Evolutionary conservation across 2,113 vertebrate species (phyloP).

Genomic region (Silurus meridionalis): DNA sequence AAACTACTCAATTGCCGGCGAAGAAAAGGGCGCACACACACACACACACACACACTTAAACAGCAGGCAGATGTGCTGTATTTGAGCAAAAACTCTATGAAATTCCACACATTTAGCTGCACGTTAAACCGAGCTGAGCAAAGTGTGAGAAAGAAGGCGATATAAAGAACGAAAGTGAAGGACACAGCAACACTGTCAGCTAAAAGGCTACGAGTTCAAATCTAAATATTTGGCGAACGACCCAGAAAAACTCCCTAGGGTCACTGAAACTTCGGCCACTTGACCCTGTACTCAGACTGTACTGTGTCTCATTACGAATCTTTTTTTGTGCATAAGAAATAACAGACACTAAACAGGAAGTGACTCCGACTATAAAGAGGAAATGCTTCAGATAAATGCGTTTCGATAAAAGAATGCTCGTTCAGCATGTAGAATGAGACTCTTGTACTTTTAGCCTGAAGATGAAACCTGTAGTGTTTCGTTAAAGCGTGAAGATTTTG

Average conservation of each 20-base stretch:
- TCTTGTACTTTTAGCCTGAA: neutral
- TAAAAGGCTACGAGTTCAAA: neutral
- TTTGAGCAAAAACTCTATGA: neutral
- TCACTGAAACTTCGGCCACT: neutral
- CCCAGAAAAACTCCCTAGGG: too few relatives aligned
- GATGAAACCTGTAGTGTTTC: neutral
- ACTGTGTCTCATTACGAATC: neutral
- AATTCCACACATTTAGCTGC: conserved; percentile 24
- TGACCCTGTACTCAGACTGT: neutral
- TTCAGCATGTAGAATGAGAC: neutral
- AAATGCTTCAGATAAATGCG: neutral
- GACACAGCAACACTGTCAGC: neutral
- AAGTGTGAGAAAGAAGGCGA: neutral
- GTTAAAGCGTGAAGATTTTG: neutral
- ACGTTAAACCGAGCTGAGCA: neutral
- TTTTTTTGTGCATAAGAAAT: neutral
- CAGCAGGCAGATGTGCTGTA: conserved; percentile 3
- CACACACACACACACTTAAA: neutral
- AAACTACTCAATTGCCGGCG: conserved; percentile 16
- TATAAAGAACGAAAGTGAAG: neutral
- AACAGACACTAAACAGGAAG: neutral
- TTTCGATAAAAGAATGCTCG: neutral
- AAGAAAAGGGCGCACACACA: neutral
- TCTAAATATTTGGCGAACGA: neutral
- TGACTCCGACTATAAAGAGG: neutral